Conservation (phyloP, 2,888 invertebrate species). For the Mythimna loreyi region DNA sequence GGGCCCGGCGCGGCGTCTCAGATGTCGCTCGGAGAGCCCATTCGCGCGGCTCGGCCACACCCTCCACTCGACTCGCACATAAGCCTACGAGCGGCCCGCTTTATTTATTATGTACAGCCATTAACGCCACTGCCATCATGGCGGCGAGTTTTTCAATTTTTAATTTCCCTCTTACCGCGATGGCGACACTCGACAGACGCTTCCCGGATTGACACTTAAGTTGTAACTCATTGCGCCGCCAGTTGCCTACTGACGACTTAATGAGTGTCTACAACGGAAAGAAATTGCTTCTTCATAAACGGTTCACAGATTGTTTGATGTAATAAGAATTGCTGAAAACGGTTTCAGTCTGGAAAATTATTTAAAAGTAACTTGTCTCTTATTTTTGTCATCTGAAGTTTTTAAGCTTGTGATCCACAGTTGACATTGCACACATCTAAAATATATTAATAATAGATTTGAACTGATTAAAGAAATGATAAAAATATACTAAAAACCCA, state of each 20-base stretch:
- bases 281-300: slow-evolving; percentile 61
- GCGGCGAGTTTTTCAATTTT: slow-evolving; percentile 90
- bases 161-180: slow-evolving; percentile 87
- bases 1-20: slow-evolving; percentile 88
- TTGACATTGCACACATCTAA: background rate
- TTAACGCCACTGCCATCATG: slow-evolving; percentile 89
- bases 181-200: slow-evolving; percentile 81
- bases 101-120: slow-evolving; percentile 91
- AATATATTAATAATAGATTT: background rate
- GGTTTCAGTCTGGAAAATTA: background rate
- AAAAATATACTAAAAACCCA: background rate
- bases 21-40: slow-evolving; percentile 89
- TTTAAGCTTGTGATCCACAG: background rate
- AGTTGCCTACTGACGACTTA: slow-evolving; percentile 66
- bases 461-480: background rate
- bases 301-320: slow-evolving; percentile 29
- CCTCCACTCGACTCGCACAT: slow-evolving; percentile 90
- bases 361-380: background rate
- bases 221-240: slow-evolving; percentile 78
- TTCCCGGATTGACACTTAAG: slow-evolving; percentile 85
- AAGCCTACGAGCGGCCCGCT: slow-evolving; percentile 88
- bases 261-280: slow-evolving; percentile 73
- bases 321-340: slow-evolving; percentile 20
- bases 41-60: slow-evolving; percentile 89
- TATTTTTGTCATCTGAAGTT: background rate